A percentile compares a stretch with the other conserved stretches of the same genome.
phyloP scores from a whole-genome alignment of 2,113 vertebrate species.

The Heterochromis multidens region DNA sequence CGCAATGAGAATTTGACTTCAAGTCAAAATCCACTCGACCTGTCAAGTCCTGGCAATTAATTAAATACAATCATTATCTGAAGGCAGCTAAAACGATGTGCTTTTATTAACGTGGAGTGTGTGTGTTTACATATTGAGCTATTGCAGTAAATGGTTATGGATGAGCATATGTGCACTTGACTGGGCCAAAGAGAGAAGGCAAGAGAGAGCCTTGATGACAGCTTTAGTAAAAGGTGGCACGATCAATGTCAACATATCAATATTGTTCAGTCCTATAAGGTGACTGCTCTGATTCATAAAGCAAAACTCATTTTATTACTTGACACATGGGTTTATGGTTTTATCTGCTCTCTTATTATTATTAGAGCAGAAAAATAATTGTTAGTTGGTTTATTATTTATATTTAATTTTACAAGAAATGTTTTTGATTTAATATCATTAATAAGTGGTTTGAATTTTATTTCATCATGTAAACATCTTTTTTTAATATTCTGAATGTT shows the following conservation, averaged over 20 bases:
- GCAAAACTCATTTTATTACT: background rate
- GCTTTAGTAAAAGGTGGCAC: constrained; percentile 54
- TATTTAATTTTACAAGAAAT: background rate
- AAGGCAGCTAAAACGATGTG: background rate
- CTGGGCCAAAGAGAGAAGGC: background rate
- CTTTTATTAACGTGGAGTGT: background rate
- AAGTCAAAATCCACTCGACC: background rate
- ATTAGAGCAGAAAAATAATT: background rate
- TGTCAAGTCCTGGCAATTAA: background rate
- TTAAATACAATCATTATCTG: background rate
- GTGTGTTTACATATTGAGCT: constrained; percentile 23
- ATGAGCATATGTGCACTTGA: background rate
- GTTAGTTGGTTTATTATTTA: background rate
- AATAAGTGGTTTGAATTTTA: background rate
- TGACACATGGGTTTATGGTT: background rate
- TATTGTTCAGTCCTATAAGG: constrained; percentile 25
- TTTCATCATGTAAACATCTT: background rate
- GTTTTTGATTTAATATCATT: background rate
- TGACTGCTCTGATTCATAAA: constrained; percentile 12
- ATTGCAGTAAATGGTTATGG: constrained; percentile 14
- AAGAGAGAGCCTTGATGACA: constrained; percentile 23
- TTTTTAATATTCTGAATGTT: background rate
- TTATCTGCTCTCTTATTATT: background rate
- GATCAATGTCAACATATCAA: constrained; percentile 60
- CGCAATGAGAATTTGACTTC: background rate